Percentiles rank a stretch among this genome's conserved stretches.
These are phyloP conservation scores for Aspidiotus destructor DNA, from an alignment of 2,888 invertebrate genomes.

Conservation along the genomic window DNA sequence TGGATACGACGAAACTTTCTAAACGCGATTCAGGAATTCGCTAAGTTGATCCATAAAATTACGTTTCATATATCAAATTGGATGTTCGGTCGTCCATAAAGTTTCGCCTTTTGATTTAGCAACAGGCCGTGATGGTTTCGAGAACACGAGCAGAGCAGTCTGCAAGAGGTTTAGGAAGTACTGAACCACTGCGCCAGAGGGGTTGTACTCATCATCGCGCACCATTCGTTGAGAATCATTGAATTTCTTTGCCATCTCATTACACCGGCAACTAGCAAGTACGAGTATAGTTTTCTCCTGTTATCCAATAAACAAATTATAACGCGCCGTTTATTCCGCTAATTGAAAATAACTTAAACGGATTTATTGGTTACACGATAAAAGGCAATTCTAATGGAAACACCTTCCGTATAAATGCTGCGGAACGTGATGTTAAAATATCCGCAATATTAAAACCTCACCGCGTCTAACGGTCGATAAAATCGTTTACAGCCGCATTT, in stretches of 20 bases:
- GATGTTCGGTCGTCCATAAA: neutral
- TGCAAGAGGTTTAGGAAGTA: neutral
- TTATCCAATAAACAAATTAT: constrained; percentile 32
- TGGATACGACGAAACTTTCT: too few relatives aligned
- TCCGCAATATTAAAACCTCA: neutral
- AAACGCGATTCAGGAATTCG: too few relatives aligned
- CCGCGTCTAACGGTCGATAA: neutral
- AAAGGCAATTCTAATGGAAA: constrained; percentile 2
- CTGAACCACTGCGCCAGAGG: neutral
- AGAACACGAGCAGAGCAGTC: neutral
- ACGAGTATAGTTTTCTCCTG: constrained; percentile 20
- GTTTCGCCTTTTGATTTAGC: neutral
- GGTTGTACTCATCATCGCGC: too few relatives aligned
- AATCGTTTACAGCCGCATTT: neutral
- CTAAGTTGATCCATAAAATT: neutral
- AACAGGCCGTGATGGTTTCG: neutral
- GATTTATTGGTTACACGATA: constrained; percentile 28
- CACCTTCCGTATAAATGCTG: neutral
- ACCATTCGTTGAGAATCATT: neutral
- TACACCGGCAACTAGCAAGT: constrained; percentile 30
- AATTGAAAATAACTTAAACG: constrained; percentile 33
- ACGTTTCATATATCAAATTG: neutral
- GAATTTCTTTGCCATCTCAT: constrained; percentile 31
- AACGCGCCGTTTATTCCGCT: constrained; percentile 30
- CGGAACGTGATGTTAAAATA: neutral